These are phyloP conservation scores for Plagiodera versicolora DNA, from an alignment of 2,888 invertebrate genomes.

Conservation along the genomic window DNA sequence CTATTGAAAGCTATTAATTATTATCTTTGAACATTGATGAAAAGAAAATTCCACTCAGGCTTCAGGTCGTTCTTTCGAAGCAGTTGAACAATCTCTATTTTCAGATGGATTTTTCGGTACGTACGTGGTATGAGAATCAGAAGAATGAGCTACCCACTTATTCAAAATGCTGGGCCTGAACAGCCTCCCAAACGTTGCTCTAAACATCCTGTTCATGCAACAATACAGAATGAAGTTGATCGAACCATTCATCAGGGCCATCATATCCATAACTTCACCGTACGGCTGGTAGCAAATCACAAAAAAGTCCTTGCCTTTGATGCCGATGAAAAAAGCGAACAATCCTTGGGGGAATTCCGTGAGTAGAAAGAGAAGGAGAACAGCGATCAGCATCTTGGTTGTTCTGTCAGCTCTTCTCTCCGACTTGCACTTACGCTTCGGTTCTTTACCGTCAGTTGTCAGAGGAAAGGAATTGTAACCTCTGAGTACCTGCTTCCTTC, in stretches of 20 bases:
- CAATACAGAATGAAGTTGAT: constrained; percentile 94
- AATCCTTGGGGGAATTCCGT: constrained; percentile 81
- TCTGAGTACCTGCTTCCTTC: constrained; percentile 70
- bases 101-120: constrained; percentile 51
- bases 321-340: constrained; percentile 64
- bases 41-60: not conserved
- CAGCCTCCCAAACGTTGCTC: constrained; percentile 74
- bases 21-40: not conserved
- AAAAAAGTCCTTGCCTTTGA: constrained; percentile 72
- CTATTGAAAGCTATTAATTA: too few species aligned
- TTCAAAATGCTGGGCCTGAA: constrained; percentile 68
- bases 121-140: constrained; percentile 68
- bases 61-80: too few species aligned
- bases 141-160: constrained; percentile 63
- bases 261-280: constrained; percentile 86
- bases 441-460: constrained; percentile 28
- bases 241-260: constrained; percentile 88
- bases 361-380: constrained; percentile 80
- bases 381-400: constrained; percentile 86
- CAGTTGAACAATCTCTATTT: too few species aligned
- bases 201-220: constrained; percentile 91
- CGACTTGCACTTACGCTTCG: constrained; percentile 54
- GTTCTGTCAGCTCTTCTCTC: constrained; percentile 83
- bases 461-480: constrained; percentile 64
- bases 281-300: constrained; percentile 76